Conservation (phyloP, 2,113 vertebrate genomes). For the Chloropsis cyanopogon region DNA sequence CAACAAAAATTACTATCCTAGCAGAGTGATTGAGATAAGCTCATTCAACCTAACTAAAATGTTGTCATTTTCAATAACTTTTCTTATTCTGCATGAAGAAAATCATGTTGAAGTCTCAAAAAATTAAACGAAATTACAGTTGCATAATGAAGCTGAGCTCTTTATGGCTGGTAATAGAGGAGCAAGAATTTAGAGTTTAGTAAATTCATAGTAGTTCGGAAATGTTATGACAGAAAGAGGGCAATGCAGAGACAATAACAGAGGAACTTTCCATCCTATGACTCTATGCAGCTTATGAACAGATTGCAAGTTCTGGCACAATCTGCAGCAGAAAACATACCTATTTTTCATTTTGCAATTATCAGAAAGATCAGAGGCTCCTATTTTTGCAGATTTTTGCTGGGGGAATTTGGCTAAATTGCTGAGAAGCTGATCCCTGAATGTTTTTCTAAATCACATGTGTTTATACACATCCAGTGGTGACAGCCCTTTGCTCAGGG, state of each 20-base stretch:
- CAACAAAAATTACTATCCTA: not conserved
- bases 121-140: not conserved
- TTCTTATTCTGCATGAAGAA: not conserved
- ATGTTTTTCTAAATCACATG: accelerated
- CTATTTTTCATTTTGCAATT: constrained; percentile 19
- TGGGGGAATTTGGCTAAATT: not conserved
- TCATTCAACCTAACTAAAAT: constrained; percentile 33
- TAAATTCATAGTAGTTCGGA: not conserved
- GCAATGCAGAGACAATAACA: constrained; percentile 45
- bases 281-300: constrained; percentile 4
- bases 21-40: constrained; percentile 10
- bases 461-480: accelerated
- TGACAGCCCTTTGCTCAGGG: not conserved
- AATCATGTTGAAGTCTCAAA: constrained; percentile 35
- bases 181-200: constrained; percentile 10
- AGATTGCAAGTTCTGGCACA: constrained; percentile 32
- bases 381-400: not conserved
- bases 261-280: constrained; percentile 3
- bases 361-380: not conserved
- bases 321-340: not conserved
- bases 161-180: constrained; percentile 14
- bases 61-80: constrained; percentile 26
- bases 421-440: not conserved
- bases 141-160: constrained; percentile 25
- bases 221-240: constrained; percentile 60